Conservation (phyloP, 1,140 invertebrate species). For the Cardiocondyla obscurior region DNA sequence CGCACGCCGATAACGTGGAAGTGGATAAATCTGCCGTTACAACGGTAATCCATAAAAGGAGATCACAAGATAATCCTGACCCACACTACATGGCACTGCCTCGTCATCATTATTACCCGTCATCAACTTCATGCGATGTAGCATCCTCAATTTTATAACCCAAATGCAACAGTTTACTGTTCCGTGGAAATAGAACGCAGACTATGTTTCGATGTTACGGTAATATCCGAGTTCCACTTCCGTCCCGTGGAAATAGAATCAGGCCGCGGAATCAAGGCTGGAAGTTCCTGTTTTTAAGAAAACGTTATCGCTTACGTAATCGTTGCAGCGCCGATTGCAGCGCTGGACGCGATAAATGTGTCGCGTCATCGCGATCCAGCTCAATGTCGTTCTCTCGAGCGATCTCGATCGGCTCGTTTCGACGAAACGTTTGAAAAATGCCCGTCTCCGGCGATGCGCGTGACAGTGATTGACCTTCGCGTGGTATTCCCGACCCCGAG, state of each 20-base stretch:
- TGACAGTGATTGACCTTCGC: conserved; percentile 67
- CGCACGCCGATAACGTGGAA: conserved; percentile 10
- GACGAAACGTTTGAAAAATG: conserved; percentile 59
- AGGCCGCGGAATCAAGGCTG: neutral
- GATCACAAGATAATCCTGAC: conserved; percentile 51
- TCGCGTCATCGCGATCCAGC: neutral
- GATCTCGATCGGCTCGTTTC: neutral
- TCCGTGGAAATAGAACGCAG: conserved; percentile 47
- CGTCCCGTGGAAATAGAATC: neutral
- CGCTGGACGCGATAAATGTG: no score
- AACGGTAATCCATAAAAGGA: conserved; percentile 51
- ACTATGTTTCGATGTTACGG: conserved; percentile 4
- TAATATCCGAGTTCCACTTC: conserved; percentile 23
- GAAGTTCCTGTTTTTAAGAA: neutral
- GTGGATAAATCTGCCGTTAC: conserved; percentile 44
- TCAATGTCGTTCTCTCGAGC: neutral
- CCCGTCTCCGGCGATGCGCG: conserved; percentile 45
- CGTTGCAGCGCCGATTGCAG: no score
- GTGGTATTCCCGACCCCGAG: conserved; percentile 63
- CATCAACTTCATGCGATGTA: conserved; percentile 49
- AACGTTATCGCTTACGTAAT: neutral
- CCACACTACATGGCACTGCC: conserved; percentile 48
- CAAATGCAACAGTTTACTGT: conserved; percentile 54
- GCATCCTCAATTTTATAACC: conserved; percentile 52
- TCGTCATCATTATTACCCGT: conserved; percentile 51